Base-by-base conservation (phyloP, 1,140 invertebrate genomes). In the Hydropsyche tenuis region DNA sequence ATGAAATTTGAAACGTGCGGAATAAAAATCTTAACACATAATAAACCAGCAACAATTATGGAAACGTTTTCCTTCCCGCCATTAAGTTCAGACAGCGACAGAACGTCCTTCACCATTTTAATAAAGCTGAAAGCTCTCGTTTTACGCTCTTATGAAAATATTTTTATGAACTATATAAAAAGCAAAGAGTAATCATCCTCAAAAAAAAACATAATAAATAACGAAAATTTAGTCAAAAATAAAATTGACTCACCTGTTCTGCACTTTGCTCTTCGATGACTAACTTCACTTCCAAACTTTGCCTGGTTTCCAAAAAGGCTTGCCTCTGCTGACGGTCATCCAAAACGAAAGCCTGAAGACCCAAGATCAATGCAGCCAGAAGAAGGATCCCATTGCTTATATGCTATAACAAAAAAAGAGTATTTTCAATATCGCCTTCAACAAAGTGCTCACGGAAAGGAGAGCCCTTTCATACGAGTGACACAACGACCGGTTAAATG, bases 241-340 rank as follows among this genome's bases (percentile, higher is more conserved):
- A 18, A 53, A 37, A 14, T 27, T 66, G 11, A 72, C 79, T 83
- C 79, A 94, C 94, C 89, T 96, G 93, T 84, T 97, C 94, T 43
- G 93, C 92, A 66, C 93, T 94, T 82, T 96, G 94, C 80, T 97
- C 93, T 83, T 97, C 95, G 69, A 97, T 95, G 23, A 95, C 91
- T 71, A 96, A 87, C 83, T 96, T 96, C 73, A 96, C 93, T 80
- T 95, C 93, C 56, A 97, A 87, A 78, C 94, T 96, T 82, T 95
- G 91, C 79, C 96, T 92, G 0, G 95, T 96, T 83, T 97, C 94
- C 42, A 96, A 85, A 81, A 97, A 97, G 20, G 95, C 94, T 53
- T 90, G 86, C 42, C 95, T 87, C 78, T 96, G 95, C 81, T 95
- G 93, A 68, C 91, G 90, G 81, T 97, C 95, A 68, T 91, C 90